Evolutionary conservation across 2,797 vertebrate genomes (phyloP).

Genomic region (Balearica regulorum): DNA sequence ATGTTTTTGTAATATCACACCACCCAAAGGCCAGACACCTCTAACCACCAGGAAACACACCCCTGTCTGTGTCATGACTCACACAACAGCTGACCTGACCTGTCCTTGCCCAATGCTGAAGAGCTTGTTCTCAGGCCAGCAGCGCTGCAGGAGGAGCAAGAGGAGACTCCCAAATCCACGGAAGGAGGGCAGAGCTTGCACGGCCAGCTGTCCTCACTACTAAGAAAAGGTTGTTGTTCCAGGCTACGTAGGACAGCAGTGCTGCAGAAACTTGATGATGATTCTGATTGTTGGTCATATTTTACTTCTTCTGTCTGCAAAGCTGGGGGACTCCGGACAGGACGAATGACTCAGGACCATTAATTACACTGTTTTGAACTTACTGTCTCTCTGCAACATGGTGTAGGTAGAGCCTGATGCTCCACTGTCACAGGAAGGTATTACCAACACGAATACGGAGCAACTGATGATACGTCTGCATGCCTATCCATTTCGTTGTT

Average conservation of each 20-base stretch:
- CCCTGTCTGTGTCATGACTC: background rate
- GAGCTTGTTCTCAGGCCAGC: background rate
- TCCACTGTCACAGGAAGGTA: background rate
- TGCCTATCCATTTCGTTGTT: background rate
- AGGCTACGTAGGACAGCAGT: background rate
- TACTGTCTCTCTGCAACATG: background rate
- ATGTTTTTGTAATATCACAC: background rate
- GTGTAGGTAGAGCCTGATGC: background rate
- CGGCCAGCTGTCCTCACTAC: background rate
- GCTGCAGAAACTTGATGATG: background rate
- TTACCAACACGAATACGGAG: background rate
- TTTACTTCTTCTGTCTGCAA: background rate
- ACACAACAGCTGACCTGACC: background rate
- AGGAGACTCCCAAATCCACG: background rate
- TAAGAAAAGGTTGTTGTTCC: background rate
- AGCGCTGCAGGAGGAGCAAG: background rate
- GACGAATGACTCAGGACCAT: background rate
- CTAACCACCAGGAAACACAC: background rate
- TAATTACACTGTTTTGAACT: background rate
- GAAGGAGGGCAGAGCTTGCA: background rate
- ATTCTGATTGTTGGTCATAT: background rate
- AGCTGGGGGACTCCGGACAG: background rate
- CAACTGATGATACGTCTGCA: background rate
- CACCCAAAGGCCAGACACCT: background rate
- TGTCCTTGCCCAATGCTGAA: background rate